A percentile compares a stretch with the other conserved stretches of the same genome.
Evolutionary conservation across 2,113 vertebrate species (phyloP).

Genomic region (Odocoileus virginianus): DNA sequence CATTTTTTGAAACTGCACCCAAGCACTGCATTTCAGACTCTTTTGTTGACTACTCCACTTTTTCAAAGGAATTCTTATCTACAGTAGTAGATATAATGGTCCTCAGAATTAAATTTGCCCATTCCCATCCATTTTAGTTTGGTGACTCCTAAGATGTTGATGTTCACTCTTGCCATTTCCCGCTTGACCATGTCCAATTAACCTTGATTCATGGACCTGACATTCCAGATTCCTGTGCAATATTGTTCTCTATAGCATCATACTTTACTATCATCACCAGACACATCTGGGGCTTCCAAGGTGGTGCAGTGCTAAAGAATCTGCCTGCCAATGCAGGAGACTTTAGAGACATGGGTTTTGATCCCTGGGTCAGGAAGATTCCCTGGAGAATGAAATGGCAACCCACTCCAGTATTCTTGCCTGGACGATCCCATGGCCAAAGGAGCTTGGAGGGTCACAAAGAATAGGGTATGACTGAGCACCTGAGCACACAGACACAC

Average conservation of each 20-base stretch:
- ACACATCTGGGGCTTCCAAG: background rate
- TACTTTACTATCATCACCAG: background rate
- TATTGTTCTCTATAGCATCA: background rate
- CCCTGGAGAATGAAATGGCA: background rate
- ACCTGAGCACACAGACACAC: background rate
- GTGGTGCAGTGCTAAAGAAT: background rate
- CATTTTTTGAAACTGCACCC: background rate
- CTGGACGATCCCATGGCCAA: background rate
- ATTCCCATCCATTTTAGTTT: background rate
- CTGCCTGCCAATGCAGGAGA: background rate
- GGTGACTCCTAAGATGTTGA: background rate
- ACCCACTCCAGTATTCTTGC: background rate
- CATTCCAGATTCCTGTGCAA: background rate
- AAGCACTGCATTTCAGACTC: background rate
- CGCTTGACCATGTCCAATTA: background rate
- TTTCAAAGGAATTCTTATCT: background rate
- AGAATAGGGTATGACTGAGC: background rate
- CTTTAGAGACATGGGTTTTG: background rate
- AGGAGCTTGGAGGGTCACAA: background rate
- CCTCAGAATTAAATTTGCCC: background rate
- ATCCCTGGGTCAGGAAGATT: background rate
- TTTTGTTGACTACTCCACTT: background rate
- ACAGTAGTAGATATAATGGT: background rate
- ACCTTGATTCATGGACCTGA: background rate
- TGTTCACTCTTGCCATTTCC: background rate